Percentiles rank a stretch among this genome's conserved stretches.
Evolutionary conservation across 2,888 invertebrate species (phyloP).

Genomic region (Nymphalis urticae): DNA sequence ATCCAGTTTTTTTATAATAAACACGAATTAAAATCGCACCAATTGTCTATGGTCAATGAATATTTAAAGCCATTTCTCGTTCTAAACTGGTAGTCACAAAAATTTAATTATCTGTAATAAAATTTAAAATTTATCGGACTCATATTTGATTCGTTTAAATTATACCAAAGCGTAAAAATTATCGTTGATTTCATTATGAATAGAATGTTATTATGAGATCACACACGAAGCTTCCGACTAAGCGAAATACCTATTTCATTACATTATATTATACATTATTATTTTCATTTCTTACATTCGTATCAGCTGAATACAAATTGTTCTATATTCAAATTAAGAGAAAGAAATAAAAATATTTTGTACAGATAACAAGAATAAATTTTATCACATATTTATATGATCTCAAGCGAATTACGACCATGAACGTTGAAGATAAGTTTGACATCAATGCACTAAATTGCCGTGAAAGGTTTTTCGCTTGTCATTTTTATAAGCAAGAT

Average conservation of each 20-base stretch:
- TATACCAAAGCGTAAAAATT: conserved; percentile 54
- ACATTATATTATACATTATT: no score
- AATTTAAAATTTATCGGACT: conserved; percentile 64
- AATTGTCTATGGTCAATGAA: not conserved
- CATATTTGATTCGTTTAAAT: conserved; percentile 57
- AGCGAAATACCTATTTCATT: conserved; percentile 17
- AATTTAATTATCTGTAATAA: conserved; percentile 58
- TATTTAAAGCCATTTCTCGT: conserved; percentile 18
- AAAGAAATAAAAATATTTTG: no score
- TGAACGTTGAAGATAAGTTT: no score
- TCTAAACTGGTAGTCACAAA: conserved; percentile 26
- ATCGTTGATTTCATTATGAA: conserved; percentile 46
- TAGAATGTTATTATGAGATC: conserved; percentile 48
- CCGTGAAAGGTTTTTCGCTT: no score
- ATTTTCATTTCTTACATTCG: not conserved
- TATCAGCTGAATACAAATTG: not conserved
- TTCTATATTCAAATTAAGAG: no score
- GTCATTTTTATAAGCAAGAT: no score
- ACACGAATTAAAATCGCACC: conserved; percentile 14
- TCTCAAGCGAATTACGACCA: no score
- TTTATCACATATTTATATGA: no score
- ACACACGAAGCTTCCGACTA: conserved; percentile 71
- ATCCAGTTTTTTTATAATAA: not conserved
- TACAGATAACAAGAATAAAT: no score
- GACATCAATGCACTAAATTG: no score